Evolutionary conservation across 1,140 invertebrate genomes (phyloP).

Genomic region (Heliconius congener): DNA sequence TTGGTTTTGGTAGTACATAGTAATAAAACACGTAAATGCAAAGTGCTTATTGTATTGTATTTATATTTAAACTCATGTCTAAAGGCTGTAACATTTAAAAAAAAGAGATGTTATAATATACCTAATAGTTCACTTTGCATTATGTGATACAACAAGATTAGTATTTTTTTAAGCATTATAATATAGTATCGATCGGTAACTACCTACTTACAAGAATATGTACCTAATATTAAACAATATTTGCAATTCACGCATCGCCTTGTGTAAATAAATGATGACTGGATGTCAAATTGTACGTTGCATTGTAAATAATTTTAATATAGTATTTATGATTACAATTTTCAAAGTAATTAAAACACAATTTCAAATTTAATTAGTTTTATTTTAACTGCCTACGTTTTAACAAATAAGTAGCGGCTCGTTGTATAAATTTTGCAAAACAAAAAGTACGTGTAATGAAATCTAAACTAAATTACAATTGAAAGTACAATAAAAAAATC

Average conservation of each 20-base stretch:
- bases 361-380: slow-evolving; percentile 54
- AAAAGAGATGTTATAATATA: no score
- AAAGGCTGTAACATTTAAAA: no score
- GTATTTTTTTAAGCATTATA: slow-evolving; percentile 11
- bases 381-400: slow-evolving; percentile 15
- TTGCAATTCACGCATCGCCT: slow-evolving; percentile 43
- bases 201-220: slow-evolving; percentile 34
- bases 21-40: neutral
- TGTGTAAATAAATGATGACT: slow-evolving; percentile 47
- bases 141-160: slow-evolving; percentile 16
- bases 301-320: slow-evolving; percentile 79
- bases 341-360: slow-evolving; percentile 78
- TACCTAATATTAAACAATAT: slow-evolving; percentile 21
- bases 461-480: no score
- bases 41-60: neutral
- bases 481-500: no score
- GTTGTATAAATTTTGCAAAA: no score
- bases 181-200: slow-evolving; percentile 27
- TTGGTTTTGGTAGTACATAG: neutral
- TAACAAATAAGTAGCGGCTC: neutral
- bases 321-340: slow-evolving; percentile 78
- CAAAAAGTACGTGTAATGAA: no score
- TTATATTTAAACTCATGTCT: no score
- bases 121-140: slow-evolving; percentile 17
- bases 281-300: slow-evolving; percentile 45